phyloP scores from a whole-genome alignment of 2,888 invertebrate genomes.

The Acholoe squamosa region DNA sequence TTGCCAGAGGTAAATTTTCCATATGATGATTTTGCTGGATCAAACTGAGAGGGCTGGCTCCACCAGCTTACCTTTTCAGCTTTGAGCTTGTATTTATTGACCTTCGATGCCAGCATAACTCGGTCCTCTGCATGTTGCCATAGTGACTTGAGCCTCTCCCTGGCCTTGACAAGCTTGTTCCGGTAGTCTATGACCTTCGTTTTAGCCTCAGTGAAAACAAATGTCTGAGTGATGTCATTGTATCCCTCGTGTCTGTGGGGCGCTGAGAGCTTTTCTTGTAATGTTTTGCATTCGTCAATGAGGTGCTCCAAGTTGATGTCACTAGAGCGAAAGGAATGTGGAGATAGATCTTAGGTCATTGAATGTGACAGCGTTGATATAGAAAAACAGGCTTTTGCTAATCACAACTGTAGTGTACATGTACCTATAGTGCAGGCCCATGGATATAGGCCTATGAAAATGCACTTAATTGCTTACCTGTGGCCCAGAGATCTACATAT shows the following conservation, averaged over 20 bases:
- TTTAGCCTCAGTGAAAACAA: conserved; percentile 55
- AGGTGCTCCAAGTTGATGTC: conserved; percentile 70
- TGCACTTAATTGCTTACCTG: no score
- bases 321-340: conserved; percentile 68
- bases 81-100: conserved; percentile 66
- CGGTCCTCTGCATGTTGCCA: conserved; percentile 67
- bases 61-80: conserved; percentile 67
- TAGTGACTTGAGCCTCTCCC: conserved; percentile 59
- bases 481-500: no score
- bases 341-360: no score
- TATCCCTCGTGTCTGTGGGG: conserved; percentile 38
- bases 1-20: no score
- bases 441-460: no score
- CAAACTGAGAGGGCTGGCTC: no score
- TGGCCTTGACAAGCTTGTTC: conserved; percentile 54
- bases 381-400: no score
- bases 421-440: no score
- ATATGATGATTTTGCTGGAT: no score
- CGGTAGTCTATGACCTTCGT: conserved; percentile 52
- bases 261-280: conserved; percentile 48
- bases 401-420: no score
- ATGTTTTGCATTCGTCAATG: conserved; percentile 66
- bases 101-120: conserved; percentile 36
- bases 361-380: no score
- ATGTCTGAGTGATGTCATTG: conserved; percentile 60